phyloP scores from a whole-genome alignment of 2,888 invertebrate genomes.

The Bruchidius siliquastri region DNA sequence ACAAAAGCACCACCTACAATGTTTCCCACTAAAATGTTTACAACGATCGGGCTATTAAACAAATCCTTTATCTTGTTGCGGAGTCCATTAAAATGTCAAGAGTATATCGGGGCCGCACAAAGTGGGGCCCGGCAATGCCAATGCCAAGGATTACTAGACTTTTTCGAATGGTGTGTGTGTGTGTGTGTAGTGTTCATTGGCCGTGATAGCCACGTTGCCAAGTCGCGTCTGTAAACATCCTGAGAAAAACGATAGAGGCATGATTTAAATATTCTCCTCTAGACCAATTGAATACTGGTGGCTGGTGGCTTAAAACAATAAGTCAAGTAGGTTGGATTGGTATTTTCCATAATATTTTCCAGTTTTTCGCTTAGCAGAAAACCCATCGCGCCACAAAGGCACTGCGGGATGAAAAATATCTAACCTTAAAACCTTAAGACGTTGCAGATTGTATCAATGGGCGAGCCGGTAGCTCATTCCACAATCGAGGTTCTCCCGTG shows the following conservation, averaged over 20 bases:
- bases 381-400: no score
- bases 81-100: constrained; percentile 28
- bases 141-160: constrained; percentile 32
- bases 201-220: background rate
- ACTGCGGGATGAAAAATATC: no score
- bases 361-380: no score
- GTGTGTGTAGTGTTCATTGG: background rate
- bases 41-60: background rate
- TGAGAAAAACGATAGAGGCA: background rate
- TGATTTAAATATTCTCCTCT: no score
- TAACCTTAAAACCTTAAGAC: no score
- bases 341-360: no score
- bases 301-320: no score
- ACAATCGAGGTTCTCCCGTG: no score
- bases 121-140: constrained; percentile 29
- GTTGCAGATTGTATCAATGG: no score
- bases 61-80: background rate
- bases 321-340: no score
- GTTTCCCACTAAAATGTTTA: background rate
- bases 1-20: background rate
- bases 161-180: constrained; percentile 2
- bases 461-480: no score
- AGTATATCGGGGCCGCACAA: constrained; percentile 17
- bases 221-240: background rate
- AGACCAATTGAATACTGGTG: no score